Conservation (phyloP, 2,888 invertebrate species). For the Eumerus sabulonum region DNA sequence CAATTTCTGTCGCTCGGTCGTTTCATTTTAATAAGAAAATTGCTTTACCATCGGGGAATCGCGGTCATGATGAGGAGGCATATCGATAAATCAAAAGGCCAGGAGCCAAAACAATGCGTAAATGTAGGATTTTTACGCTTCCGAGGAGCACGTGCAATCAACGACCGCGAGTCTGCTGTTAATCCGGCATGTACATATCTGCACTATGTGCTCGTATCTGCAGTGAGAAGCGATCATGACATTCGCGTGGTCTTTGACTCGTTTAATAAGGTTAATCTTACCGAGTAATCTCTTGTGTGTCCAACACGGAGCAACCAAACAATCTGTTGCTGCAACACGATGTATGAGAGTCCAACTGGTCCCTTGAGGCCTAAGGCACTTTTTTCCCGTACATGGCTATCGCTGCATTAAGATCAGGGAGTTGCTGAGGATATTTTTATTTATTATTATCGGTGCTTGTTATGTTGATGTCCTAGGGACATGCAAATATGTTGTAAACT, state of each 20-base stretch:
- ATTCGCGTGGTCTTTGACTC: slow-evolving; percentile 53
- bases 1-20: slow-evolving; percentile 26
- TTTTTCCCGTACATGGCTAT: slow-evolving; percentile 42
- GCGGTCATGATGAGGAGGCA: neutral
- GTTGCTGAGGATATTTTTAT: slow-evolving; percentile 25
- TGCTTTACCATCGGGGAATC: too few species aligned
- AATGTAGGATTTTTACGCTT: neutral
- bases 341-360: slow-evolving; percentile 6
- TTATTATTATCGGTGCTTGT: slow-evolving; percentile 31
- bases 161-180: slow-evolving; percentile 19
- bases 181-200: slow-evolving; percentile 15
- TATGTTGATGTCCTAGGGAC: slow-evolving; percentile 41
- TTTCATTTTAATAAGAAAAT: slow-evolving; percentile 34
- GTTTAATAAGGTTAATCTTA: slow-evolving; percentile 47
- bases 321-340: slow-evolving; percentile 29
- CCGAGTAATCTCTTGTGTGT: slow-evolving; percentile 48
- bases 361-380: neutral
- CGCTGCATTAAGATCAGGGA: slow-evolving; percentile 25
- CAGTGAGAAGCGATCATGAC: slow-evolving; percentile 48
- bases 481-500: slow-evolving; percentile 55
- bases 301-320: slow-evolving; percentile 9
- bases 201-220: too few species aligned
- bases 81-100: slow-evolving; percentile 26
- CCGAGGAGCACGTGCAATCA: slow-evolving; percentile 23
- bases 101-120: neutral